Evolutionary conservation across 2,888 invertebrate species (phyloP).

Genomic region (Noctua comes): DNA sequence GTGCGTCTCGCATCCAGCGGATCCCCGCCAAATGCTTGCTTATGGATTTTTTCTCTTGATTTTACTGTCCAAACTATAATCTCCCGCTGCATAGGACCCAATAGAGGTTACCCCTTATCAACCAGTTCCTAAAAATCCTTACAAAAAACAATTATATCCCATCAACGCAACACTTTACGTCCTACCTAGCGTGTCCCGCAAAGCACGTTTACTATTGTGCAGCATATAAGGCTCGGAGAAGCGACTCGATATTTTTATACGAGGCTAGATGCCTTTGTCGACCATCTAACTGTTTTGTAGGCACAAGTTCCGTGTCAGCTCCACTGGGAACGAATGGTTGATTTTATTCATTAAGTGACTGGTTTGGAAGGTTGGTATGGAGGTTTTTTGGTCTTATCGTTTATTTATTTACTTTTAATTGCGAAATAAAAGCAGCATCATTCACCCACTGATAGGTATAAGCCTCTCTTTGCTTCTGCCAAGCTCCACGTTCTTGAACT

Average conservation of each 20-base stretch:
- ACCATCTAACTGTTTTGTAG: slow-evolving; percentile 75
- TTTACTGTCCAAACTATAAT: too few relatives aligned
- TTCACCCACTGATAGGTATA: too few relatives aligned
- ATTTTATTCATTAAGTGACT: slow-evolving; percentile 60
- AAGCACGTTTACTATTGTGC: slow-evolving; percentile 87
- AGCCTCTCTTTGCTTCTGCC: too few relatives aligned
- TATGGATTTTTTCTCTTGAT: too few relatives aligned
- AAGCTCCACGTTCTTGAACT: too few relatives aligned
- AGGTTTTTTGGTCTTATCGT: not conserved
- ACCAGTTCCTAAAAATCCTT: not conserved
- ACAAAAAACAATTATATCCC: slow-evolving; percentile 25
- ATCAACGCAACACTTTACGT: slow-evolving; percentile 71
- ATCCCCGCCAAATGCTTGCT: too few relatives aligned
- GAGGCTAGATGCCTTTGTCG: slow-evolving; percentile 84
- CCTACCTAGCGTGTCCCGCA: slow-evolving; percentile 77
- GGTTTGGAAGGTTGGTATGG: not conserved
- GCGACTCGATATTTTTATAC: slow-evolving; percentile 88
- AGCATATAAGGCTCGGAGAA: slow-evolving; percentile 85
- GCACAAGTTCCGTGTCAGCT: slow-evolving; percentile 65
- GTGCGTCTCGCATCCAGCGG: too few relatives aligned
- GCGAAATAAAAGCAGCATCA: too few relatives aligned
- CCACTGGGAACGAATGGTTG: slow-evolving; percentile 48
- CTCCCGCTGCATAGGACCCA: not conserved
- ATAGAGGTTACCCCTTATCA: not conserved
- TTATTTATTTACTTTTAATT: not conserved